Evolutionary conservation across 2,797 vertebrate species (phyloP), one percentile per base, ranked within the genome.

Genomic region (Spinus olivaceus): DNA sequence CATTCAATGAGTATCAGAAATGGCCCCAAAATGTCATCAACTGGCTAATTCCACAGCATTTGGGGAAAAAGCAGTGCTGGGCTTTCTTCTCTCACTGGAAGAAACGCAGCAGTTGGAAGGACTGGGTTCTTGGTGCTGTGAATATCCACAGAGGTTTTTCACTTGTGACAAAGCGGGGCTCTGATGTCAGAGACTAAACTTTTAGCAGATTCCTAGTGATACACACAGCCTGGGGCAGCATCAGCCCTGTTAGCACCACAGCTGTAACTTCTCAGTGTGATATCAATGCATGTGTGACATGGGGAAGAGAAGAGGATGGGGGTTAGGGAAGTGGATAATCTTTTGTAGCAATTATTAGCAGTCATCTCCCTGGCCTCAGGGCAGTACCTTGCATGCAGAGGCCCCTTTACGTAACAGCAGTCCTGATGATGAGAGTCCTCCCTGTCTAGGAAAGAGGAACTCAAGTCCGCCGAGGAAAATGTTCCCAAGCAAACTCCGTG

Each of bases 1-100:
- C 12, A 2, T 46, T 81, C 23, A 35, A 0, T 0, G 0, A 4
- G 30, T 60, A 49, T 14, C 0, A 0, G 23, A 63, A 39, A 27
- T 11, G 14, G 19, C 54, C 27, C 61, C 2, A 1, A 42, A 76
- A 2, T 54, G 39, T 54, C n/a, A 59, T 59, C 71, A 66, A 19
- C 35, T 2, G 4, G 21, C 44, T 80, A 28, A 65, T 91, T 72
- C 51, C 59, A 47, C 18, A 14, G 70, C 9, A 4, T 81, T 54
- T 1, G 2, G 22, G 25, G 15, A 9, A 57, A 50, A 73, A 70
- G 28, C 6, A 37, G 2, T 30, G 13, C 37, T 73, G 22, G 35
- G 16, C 63, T 49, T 88, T 66, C 47, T 89, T 12, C 27, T 49
- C 8, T 44, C 37, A 10, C 35, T 83, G 30, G 42, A n/a, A 77